These are phyloP conservation scores for Leptosomus discolor DNA, from an alignment of 2,113 vertebrate genomes.

Conservation along the genomic window DNA sequence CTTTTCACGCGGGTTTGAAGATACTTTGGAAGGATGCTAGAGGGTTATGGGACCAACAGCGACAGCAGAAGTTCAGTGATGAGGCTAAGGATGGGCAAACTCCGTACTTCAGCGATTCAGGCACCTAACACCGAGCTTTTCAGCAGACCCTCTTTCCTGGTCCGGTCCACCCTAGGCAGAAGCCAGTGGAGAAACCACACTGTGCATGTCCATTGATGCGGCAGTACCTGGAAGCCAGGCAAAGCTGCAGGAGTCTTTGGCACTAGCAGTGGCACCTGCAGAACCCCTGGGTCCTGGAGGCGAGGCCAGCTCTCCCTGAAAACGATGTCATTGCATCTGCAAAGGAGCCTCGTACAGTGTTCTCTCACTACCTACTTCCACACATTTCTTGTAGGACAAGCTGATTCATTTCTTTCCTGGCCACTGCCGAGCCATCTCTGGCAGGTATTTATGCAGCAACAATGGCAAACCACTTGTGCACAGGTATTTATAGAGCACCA, in stretches of 20 bases:
- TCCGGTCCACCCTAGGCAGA: background rate
- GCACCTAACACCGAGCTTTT: background rate
- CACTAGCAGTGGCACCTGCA: background rate
- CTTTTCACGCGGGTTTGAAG: background rate
- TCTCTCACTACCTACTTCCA: background rate
- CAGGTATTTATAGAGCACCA: constrained; percentile 17
- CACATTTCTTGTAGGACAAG: background rate
- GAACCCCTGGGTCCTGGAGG: background rate
- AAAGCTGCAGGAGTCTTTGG: background rate
- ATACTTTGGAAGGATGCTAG: background rate
- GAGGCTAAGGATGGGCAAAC: background rate
- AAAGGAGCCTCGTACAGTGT: background rate
- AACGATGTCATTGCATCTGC: background rate
- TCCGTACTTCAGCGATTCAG: background rate
- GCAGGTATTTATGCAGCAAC: background rate
- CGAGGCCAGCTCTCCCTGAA: background rate
- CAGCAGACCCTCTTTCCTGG: background rate
- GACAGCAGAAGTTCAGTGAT: background rate
- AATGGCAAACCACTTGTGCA: background rate
- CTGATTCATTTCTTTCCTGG: background rate
- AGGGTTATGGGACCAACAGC: background rate
- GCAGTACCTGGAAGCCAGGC: background rate
- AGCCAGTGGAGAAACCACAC: background rate
- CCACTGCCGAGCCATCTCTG: background rate
- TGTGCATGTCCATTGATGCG: background rate